Conservation (phyloP, 2,888 invertebrate species). For the Horisme vitalbata region DNA sequence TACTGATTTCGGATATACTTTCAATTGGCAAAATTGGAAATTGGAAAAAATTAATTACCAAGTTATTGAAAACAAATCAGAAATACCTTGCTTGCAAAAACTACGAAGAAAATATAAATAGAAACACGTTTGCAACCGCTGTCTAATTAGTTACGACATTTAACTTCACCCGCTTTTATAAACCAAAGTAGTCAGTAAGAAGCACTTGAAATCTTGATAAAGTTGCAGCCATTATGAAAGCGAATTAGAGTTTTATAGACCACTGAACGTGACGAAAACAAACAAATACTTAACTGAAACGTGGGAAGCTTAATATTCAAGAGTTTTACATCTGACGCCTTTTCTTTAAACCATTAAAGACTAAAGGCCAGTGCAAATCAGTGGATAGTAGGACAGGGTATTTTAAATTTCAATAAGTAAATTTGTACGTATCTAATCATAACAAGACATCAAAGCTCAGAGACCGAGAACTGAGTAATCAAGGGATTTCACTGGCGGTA, state of each 20-base stretch:
- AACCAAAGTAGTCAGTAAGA: conserved; percentile 22
- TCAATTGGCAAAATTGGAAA: neutral
- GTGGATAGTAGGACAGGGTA: too few species aligned
- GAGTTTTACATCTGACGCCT: too few species aligned
- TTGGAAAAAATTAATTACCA: neutral
- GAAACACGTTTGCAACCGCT: conserved; percentile 11
- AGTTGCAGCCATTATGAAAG: neutral
- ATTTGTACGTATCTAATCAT: too few species aligned
- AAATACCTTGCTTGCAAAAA: neutral
- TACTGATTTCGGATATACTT: too few species aligned
- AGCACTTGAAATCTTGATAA: conserved; percentile 5
- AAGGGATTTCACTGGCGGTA: too few species aligned
- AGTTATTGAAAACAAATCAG: neutral
- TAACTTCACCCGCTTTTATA: conserved; percentile 23
- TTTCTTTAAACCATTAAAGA: too few species aligned
- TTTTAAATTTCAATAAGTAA: too few species aligned
- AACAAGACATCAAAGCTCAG: too few species aligned
- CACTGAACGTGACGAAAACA: neutral
- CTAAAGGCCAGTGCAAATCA: too few species aligned
- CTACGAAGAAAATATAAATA: neutral
- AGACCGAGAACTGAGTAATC: too few species aligned
- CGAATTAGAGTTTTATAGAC: neutral
- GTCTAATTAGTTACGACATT: conserved; percentile 25
- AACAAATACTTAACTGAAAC: too few species aligned
- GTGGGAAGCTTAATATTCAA: too few species aligned